Conservation (phyloP, 2,888 invertebrate genomes). For the Elegia similella region DNA sequence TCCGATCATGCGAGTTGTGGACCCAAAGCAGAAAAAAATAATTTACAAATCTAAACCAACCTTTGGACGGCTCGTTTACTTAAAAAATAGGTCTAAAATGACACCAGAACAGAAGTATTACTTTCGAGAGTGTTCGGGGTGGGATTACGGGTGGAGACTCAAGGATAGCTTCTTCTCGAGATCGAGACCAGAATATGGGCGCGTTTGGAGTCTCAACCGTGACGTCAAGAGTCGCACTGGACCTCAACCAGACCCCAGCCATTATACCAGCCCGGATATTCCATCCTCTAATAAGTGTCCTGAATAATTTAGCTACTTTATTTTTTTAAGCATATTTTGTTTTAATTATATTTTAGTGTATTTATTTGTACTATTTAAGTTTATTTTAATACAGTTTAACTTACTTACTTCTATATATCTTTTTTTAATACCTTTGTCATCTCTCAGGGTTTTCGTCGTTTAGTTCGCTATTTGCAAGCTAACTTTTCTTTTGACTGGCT, state of each 20-base stretch:
- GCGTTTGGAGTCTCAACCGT: slow-evolving; percentile 38
- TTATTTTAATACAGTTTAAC: slow-evolving; percentile 10
- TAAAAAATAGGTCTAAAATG: slow-evolving; percentile 38
- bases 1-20: slow-evolving; percentile 47
- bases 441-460: too few relatives aligned
- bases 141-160: slow-evolving; percentile 50
- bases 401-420: background rate
- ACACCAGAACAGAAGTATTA: slow-evolving; percentile 49
- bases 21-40: slow-evolving; percentile 35
- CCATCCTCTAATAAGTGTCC: slow-evolving; percentile 32
- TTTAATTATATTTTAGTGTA: background rate
- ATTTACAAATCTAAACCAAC: slow-evolving; percentile 44
- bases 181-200: slow-evolving; percentile 32
- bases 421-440: too few relatives aligned
- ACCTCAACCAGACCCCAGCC: slow-evolving; percentile 44
- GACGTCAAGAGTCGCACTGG: slow-evolving; percentile 41
- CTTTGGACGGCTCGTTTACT: slow-evolving; percentile 44
- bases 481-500: too few relatives aligned
- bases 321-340: slow-evolving; percentile 15
- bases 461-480: too few relatives aligned
- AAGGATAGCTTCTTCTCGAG: slow-evolving; percentile 40
- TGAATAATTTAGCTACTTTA: slow-evolving; percentile 9
- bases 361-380: background rate
- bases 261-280: slow-evolving; percentile 36
- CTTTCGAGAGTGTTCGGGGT: slow-evolving; percentile 37